phyloP scores from a whole-genome alignment of 2,113 vertebrate species.

The Drymodes brunneopygia region DNA sequence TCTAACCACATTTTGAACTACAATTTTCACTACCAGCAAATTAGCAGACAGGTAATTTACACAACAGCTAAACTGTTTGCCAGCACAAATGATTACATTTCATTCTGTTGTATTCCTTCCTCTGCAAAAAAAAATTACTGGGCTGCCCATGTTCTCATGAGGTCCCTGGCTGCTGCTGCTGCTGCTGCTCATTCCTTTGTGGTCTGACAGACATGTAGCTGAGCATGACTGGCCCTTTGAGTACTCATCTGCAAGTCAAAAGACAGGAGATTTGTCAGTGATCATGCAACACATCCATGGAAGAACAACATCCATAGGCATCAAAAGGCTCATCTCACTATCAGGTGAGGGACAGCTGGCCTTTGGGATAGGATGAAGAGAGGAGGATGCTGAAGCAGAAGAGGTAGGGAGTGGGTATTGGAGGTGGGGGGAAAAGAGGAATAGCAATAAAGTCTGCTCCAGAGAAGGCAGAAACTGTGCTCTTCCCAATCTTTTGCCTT shows the following conservation, averaged over 20 bases:
- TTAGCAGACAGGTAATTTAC: neutral
- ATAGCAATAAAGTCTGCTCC: neutral
- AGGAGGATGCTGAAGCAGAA: neutral
- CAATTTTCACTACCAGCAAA: neutral
- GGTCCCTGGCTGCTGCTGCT: neutral
- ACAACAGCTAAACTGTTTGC: neutral
- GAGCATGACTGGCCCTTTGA: neutral
- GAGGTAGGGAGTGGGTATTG: neutral
- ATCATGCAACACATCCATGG: fast-evolving
- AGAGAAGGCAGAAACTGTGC: neutral
- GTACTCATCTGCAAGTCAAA: neutral
- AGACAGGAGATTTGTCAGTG: neutral
- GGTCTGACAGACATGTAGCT: neutral
- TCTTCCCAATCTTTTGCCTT: neutral
- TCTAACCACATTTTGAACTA: neutral
- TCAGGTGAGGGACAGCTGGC: neutral
- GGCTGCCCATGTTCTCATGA: neutral
- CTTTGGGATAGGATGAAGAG: neutral
- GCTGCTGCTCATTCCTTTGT: fast-evolving
- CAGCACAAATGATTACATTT: neutral
- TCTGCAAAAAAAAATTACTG: neutral
- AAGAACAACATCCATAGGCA: neutral
- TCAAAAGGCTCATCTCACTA: neutral
- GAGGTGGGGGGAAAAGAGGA: neutral
- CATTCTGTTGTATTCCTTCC: neutral